Percentiles rank a stretch among this genome's conserved stretches.
Conservation (phyloP, 2,113 vertebrate genomes). For the Dryoscopus gambensis region DNA sequence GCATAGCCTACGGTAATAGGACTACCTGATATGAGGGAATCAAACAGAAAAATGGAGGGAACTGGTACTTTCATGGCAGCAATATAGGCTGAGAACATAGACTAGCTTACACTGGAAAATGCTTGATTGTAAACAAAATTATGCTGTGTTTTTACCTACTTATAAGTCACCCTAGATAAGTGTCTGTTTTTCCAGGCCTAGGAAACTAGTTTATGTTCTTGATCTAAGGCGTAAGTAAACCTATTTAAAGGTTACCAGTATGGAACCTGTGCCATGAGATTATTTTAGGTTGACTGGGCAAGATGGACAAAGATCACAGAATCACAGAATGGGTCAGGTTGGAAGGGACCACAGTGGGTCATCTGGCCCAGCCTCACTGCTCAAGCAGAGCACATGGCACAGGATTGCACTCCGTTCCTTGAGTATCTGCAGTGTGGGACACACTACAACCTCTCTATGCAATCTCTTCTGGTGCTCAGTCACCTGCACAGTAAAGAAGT, state of each 20-base stretch:
- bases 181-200: background rate
- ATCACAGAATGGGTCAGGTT: background rate
- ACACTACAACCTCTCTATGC: background rate
- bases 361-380: background rate
- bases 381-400: background rate
- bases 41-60: background rate
- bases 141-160: background rate
- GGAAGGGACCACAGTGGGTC: background rate
- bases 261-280: background rate
- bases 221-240: background rate
- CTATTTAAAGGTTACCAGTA: background rate
- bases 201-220: background rate
- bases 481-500: accelerated
- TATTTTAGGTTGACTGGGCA: background rate
- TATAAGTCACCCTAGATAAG: background rate
- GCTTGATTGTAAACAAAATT: background rate
- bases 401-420: background rate
- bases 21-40: background rate
- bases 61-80: background rate
- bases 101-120: background rate
- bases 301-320: background rate
- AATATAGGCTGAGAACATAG: background rate
- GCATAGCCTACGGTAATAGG: background rate
- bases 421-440: background rate
- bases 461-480: background rate